Percentiles rank a stretch among this genome's conserved stretches.
These are phyloP conservation scores for Poeciliopsis gracilis DNA, from an alignment of 2,797 vertebrate species.

Conservation along the genomic window DNA sequence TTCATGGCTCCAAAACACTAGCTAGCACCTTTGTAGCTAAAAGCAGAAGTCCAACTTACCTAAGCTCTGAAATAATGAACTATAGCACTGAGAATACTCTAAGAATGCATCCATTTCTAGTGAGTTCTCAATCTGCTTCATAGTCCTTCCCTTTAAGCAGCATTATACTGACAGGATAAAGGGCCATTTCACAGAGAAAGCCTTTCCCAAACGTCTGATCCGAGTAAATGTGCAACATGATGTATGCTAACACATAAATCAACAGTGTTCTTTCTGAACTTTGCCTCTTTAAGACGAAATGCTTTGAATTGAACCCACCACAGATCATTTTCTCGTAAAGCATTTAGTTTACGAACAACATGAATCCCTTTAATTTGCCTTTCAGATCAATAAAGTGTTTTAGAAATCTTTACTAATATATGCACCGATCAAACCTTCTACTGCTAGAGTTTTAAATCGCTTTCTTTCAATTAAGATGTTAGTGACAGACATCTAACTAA, in stretches of 20 bases:
- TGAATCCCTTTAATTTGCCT: too few relatives aligned
- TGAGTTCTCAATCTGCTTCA: neutral
- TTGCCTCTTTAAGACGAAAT: neutral
- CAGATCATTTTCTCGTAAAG: neutral
- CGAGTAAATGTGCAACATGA: neutral
- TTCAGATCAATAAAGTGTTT: neutral
- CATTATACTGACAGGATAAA: neutral
- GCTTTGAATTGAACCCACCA: neutral
- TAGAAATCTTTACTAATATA: neutral
- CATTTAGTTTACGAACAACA: neutral
- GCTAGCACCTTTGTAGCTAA: neutral
- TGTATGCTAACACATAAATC: neutral
- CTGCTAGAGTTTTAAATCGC: neutral
- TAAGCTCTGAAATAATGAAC: neutral
- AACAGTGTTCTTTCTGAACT: neutral
- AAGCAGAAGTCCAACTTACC: neutral
- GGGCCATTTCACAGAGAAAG: neutral
- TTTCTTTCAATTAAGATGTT: neutral
- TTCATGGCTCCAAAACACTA: neutral
- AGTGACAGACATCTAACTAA: neutral
- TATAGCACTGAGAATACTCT: too few relatives aligned
- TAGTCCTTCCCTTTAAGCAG: neutral
- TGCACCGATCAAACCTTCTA: neutral
- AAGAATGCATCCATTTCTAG: neutral
- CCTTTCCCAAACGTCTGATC: neutral